Evolutionary conservation across 2,113 vertebrate species (phyloP), one percentile per base, ranked within the genome.

Genomic region (Myrmecobius fasciatus): DNA sequence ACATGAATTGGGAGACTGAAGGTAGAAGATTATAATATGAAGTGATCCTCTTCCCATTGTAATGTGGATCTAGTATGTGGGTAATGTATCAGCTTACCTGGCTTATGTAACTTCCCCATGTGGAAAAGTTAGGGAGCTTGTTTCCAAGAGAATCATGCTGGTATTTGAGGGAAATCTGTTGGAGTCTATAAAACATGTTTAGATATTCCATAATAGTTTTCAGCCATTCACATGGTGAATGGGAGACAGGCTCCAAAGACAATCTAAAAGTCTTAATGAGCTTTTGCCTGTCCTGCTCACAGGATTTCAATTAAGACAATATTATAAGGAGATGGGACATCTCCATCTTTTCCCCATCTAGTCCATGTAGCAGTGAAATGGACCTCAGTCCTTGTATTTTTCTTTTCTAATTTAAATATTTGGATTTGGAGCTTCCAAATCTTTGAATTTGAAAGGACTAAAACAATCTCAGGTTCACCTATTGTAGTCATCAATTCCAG

Each of bases 381-480:
- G 36, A 4, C 31, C 60, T 75, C 60, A 75, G 31, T 75, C 1
- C 60, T 75, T 75, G 12, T 75, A 31, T n/a, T 75, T 75, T n/a
- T 75, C 60, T n/a, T 75, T 75, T n/a, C 60, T n/a, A 20, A 0
- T 75, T 75, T 17, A 75, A 36, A 75, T 17, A n/a, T 14, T n/a
- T n/a, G 60, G 60, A 75, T 10, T 10, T 67, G 31, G 11, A 67
- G 11, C 31, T 67, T 67, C 31, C 56, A 31, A 60, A 8, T 26
- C 10, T 60, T 10, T 36, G 28, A 75, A 75, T n/a, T 8, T 75
- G 31, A 75, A 75, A 75, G 36, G 31, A 75, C 14, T 75, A 36
- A 0, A 7, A 14, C 12, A 36, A n/a, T 3, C 4, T 75, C 31
- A n/a, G 1, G 49, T 8, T 49, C 49, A 6, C 9, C 7, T 0